A percentile compares a stretch with the other conserved stretches of the same genome.
These are phyloP conservation scores for Emydocephalus ijimae DNA, from an alignment of 2,113 vertebrate species.

Conservation along the genomic window DNA sequence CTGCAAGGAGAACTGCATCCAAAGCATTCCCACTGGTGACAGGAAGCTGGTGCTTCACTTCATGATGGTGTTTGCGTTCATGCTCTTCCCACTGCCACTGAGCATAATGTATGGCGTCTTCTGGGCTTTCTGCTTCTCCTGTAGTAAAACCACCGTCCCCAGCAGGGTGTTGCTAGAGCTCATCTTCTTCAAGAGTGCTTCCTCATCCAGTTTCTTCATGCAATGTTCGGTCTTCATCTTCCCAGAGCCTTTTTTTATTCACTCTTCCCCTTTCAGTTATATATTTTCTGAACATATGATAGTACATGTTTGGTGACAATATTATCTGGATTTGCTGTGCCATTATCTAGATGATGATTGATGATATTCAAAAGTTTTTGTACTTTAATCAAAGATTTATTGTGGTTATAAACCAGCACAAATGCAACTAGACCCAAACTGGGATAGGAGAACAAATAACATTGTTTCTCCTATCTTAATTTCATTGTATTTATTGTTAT, in stretches of 20 bases:
- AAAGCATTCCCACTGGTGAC: too few relatives aligned
- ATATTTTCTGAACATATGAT: neutral
- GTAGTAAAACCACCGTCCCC: conserved; percentile 87
- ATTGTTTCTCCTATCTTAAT: neutral
- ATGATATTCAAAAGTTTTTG: neutral
- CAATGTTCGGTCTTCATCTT: too few relatives aligned
- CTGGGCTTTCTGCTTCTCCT: conserved; percentile 94
- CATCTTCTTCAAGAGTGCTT: conserved; percentile 87
- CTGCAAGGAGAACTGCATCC: too few relatives aligned
- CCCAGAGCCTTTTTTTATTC: neutral
- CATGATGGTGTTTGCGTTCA: conserved; percentile 78
- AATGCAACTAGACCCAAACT: neutral
- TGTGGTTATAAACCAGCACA: neutral
- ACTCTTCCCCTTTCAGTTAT: neutral
- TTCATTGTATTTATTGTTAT: neutral
- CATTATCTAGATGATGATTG: neutral
- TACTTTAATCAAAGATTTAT: neutral
- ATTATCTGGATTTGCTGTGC: neutral
- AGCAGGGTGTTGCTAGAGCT: conserved; percentile 91
- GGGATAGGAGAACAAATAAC: neutral
- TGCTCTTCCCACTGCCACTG: conserved; percentile 91
- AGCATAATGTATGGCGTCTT: conserved; percentile 92
- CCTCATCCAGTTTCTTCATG: too few relatives aligned
- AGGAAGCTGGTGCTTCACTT: conserved; percentile 46
- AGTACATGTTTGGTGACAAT: neutral